Percentiles rank a stretch among this genome's conserved stretches.
Evolutionary conservation across 2,888 invertebrate species (phyloP).

Genomic region (Macrostomum cliftonense): DNA sequence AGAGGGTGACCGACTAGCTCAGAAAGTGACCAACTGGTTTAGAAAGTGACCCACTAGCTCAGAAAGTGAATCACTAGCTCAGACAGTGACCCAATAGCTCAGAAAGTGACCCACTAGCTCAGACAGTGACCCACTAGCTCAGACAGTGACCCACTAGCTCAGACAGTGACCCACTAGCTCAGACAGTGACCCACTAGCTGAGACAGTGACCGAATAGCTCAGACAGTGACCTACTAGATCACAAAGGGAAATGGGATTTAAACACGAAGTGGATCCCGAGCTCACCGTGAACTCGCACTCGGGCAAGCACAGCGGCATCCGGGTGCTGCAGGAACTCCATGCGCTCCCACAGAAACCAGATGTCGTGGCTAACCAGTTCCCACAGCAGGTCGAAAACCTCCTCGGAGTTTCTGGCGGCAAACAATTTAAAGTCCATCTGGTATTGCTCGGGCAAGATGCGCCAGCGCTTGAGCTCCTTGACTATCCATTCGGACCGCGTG

Average conservation of each 20-base stretch:
- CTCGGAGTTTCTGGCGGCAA: constrained; percentile 15
- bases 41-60: no score
- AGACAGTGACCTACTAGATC: no score
- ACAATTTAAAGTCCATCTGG: constrained; percentile 7
- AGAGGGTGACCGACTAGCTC: no score
- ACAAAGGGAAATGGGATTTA: no score
- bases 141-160: no score
- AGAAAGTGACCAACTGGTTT: background rate
- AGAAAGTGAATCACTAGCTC: no score
- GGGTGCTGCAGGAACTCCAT: constrained; percentile 30
- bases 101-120: no score
- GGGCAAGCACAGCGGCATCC: constrained; percentile 24
- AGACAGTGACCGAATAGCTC: no score
- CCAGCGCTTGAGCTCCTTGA: constrained; percentile 29
- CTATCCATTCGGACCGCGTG: constrained; percentile 31
- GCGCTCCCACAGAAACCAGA: constrained; percentile 35
- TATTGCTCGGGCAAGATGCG: background rate
- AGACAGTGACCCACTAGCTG: no score
- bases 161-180: no score
- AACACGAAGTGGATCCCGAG: background rate
- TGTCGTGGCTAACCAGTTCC: constrained; percentile 32
- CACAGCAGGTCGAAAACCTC: constrained; percentile 35
- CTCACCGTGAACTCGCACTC: constrained; percentile 29
- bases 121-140: no score
- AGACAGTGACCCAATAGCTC: no score